These are phyloP conservation scores for Progne subis DNA, from an alignment of 2,113 vertebrate genomes.

Conservation along the genomic window DNA sequence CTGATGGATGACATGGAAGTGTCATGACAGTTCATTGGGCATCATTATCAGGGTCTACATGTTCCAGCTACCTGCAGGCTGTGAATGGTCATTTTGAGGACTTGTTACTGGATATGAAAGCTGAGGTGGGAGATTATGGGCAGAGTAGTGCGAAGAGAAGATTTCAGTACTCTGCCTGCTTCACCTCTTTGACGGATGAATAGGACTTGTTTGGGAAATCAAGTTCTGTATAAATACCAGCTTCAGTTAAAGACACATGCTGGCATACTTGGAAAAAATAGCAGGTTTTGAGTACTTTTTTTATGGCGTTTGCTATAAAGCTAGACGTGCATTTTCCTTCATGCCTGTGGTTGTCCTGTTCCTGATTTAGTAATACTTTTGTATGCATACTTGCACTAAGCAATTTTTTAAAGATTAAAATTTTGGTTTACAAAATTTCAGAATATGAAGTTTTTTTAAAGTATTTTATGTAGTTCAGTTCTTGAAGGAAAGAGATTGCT, in stretches of 20 bases:
- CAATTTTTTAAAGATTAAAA: slow-evolving; percentile 50
- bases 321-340: slow-evolving; percentile 17
- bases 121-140: background rate
- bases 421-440: slow-evolving; percentile 42
- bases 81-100: background rate
- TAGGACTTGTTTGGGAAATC: background rate
- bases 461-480: background rate
- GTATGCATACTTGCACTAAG: slow-evolving; percentile 27
- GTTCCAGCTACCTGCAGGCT: background rate
- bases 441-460: slow-evolving; percentile 32
- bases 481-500: background rate
- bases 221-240: background rate
- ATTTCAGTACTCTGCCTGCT: background rate
- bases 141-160: background rate
- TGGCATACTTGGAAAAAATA: background rate
- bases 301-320: slow-evolving; percentile 28
- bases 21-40: background rate
- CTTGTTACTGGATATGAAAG: background rate
- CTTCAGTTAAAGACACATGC: background rate
- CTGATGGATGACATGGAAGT: background rate
- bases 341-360: slow-evolving; percentile 27
- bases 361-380: slow-evolving; percentile 31
- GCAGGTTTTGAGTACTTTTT: background rate
- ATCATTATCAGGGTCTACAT: background rate
- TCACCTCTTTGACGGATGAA: background rate